Evolutionary conservation across 2,888 invertebrate genomes (phyloP), one percentile per base, ranked within the genome.

Genomic region (Netelia fuscicornis): DNA sequence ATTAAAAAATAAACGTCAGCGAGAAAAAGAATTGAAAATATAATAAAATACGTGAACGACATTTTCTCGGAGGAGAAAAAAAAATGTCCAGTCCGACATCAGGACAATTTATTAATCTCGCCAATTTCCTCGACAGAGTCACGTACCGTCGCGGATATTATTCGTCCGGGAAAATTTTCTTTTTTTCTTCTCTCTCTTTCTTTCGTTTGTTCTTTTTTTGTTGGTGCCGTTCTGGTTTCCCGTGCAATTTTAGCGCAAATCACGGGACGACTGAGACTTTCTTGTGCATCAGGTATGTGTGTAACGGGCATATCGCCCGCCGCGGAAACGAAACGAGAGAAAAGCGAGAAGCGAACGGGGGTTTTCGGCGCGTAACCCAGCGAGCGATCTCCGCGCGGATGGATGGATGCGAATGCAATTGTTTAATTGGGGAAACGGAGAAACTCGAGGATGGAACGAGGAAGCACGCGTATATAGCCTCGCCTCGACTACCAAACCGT

Each of bases 351-450:
- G 58, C 20, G 20, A 65, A 30, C 48, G 72, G 37, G n/a, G 17
- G 13, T 9, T 54, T 37, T 74, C 60, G 37, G 54, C 76, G 67
- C 82, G 37, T 56, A 56, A 64, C 77, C 52, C 67, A 42, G 68
- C 67, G 84, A 60, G 62, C 75, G 84, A 86, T 83, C 75, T 82
- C 82, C 62, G 81, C 85, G 88, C 85, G 88, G 88, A 90, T 89
- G 89, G 90, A 91, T 90, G 91, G 91, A 92, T 92, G 91, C 88
- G 92, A 91, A 93, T 92, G 91, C 91, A 91, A 93, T 93, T 92
- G 93, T 93, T 93, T 93, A 93, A 93, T 93, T 93, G 92, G 91
- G 90, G 91, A 91, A 92, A 90, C 90, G 89, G 85, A 88, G 87
- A 88, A 85, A 79, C 76, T 82, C 76, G 65, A 68, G 67, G 75